Percentiles rank a stretch among this genome's conserved stretches.
Evolutionary conservation across 1,140 invertebrate species (phyloP).

Genomic region (Lepidurus arcticus): DNA sequence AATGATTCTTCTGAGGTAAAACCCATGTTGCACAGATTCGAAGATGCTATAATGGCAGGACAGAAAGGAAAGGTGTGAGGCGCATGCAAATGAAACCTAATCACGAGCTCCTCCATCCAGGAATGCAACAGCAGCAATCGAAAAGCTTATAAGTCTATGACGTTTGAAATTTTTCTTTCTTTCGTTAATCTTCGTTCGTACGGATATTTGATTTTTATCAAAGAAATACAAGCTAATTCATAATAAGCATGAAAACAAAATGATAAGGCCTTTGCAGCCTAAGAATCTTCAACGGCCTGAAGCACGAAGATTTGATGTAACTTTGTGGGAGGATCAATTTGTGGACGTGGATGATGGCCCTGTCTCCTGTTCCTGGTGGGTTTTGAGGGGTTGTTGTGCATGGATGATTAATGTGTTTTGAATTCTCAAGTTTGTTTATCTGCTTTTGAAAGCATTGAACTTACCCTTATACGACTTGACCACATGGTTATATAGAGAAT

Average conservation of each 20-base stretch:
- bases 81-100: conserved; percentile 19
- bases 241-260: no score
- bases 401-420: background rate
- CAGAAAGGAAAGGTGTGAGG: background rate
- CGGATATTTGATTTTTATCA: background rate
- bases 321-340: conserved; percentile 1
- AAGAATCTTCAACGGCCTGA: no score
- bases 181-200: background rate
- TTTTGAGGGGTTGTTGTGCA: background rate
- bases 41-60: background rate
- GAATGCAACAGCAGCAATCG: conserved; percentile 6
- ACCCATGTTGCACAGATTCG: background rate
- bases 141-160: background rate
- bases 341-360: background rate
- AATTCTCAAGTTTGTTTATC: background rate
- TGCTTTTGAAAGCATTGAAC: background rate
- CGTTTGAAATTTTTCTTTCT: background rate
- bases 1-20: background rate
- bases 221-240: no score
- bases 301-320: background rate
- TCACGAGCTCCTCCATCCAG: conserved; percentile 6
- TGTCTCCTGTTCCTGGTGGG: background rate
- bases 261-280: no score
- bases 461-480: background rate
- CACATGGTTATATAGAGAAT: no score